These are phyloP conservation scores for Macrochelys suwanniensis DNA, from an alignment of 2,797 vertebrate species.

Conservation along the genomic window DNA sequence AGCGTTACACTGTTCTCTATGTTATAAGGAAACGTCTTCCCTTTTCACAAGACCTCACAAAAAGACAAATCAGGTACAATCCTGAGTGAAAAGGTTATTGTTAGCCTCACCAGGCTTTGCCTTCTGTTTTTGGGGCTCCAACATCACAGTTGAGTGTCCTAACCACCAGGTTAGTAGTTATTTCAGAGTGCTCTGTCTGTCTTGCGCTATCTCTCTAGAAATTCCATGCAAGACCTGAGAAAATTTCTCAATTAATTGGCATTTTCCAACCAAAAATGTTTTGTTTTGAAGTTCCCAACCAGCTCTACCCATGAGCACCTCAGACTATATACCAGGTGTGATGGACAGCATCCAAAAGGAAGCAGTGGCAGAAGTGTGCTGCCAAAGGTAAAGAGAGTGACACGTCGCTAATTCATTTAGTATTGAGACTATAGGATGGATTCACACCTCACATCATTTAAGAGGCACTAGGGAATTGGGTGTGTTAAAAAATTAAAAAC, in stretches of 20 bases:
- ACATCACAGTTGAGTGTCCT: background rate
- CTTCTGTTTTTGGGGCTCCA: background rate
- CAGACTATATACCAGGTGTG: background rate
- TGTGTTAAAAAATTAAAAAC: background rate
- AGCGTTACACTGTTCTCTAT: background rate
- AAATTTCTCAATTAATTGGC: background rate
- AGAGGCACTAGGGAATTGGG: background rate
- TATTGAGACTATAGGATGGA: background rate
- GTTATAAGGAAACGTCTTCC: background rate
- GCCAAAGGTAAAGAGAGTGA: background rate
- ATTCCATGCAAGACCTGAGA: background rate
- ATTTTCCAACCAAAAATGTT: background rate
- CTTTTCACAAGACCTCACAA: background rate
- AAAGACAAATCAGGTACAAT: too few species aligned
- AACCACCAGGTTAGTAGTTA: background rate
- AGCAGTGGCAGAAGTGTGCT: background rate
- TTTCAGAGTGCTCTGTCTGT: background rate
- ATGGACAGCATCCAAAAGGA: background rate
- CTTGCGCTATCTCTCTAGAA: background rate
- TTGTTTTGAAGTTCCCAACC: background rate
- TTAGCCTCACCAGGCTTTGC: too few species aligned
- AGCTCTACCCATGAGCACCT: background rate
- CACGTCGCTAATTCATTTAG: too few species aligned
- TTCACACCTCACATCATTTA: background rate
- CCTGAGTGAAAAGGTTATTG: too few species aligned